A percentile compares a stretch with the other conserved stretches of the same genome.
Conservation (phyloP, 1,140 invertebrate species). For the Drosophila athabasca region DNA sequence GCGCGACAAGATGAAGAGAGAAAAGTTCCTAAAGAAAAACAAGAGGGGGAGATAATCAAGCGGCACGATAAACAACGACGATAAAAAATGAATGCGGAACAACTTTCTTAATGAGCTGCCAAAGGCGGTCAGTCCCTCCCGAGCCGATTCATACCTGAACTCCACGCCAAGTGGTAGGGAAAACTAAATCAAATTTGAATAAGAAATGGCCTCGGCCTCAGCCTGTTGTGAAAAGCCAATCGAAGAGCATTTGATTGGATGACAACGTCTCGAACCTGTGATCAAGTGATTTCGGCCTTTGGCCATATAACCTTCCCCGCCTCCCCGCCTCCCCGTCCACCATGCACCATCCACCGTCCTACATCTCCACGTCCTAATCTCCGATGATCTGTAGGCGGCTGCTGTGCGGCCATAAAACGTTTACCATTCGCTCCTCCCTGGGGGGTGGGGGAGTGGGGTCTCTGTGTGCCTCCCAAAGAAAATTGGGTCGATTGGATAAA, state of each 20-base stretch:
- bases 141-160: background rate
- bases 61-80: constrained; percentile 68
- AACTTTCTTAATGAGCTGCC: constrained; percentile 82
- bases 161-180: constrained; percentile 24
- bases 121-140: constrained; percentile 58
- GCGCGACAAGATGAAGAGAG: constrained; percentile 53
- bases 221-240: constrained; percentile 52
- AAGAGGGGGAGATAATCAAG: constrained; percentile 62
- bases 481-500: constrained; percentile 79
- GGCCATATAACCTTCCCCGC: constrained; percentile 1
- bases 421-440: constrained; percentile 35
- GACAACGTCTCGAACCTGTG: constrained; percentile 51
- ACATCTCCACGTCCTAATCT: constrained; percentile 52
- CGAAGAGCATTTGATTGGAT: constrained; percentile 60
- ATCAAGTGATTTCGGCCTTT: constrained; percentile 66
- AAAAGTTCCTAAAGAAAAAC: constrained; percentile 47
- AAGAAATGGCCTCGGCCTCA: constrained; percentile 56
- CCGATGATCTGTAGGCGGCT: constrained; percentile 74
- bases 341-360: too few species aligned
- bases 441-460: background rate
- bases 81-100: constrained; percentile 82
- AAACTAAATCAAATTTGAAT: constrained; percentile 80
- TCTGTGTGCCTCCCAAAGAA: constrained; percentile 9
- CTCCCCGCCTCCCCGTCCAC: too few species aligned
- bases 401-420: constrained; percentile 76